Evolutionary conservation across 2,113 vertebrate genomes (phyloP).

Genomic region (Neopipo cinnamomea): DNA sequence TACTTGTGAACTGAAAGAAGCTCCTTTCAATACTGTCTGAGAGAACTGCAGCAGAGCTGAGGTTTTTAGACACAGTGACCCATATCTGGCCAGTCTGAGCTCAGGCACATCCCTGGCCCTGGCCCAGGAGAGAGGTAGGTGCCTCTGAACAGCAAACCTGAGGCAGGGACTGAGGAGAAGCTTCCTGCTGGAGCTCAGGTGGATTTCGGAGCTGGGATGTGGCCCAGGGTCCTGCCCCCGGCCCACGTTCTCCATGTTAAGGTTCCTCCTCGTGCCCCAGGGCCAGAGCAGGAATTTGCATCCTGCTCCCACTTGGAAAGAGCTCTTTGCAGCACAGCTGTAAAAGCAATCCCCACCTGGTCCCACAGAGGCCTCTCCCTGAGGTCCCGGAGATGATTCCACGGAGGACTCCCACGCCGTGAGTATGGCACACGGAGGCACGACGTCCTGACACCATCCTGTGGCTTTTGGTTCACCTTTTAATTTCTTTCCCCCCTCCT

Average conservation of each 20-base stretch:
- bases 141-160: background rate
- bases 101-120: background rate
- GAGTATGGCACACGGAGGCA: background rate
- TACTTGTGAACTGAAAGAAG: background rate
- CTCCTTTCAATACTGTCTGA: background rate
- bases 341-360: background rate
- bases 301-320: background rate
- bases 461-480: background rate
- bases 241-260: rapidly evolving
- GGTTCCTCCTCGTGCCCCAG: background rate
- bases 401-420: background rate
- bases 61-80: background rate
- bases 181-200: background rate
- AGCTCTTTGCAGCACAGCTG: background rate
- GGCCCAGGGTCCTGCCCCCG: background rate
- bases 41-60: background rate
- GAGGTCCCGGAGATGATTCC: background rate
- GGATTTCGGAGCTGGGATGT: background rate
- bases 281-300: background rate
- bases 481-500: background rate
- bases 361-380: background rate
- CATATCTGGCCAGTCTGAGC: background rate
- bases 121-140: background rate
- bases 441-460: background rate
- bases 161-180: background rate